Percentiles rank a stretch among this genome's conserved stretches.
These are phyloP conservation scores for Musca domestica DNA, from an alignment of 1,140 invertebrate species.

Conservation along the genomic window DNA sequence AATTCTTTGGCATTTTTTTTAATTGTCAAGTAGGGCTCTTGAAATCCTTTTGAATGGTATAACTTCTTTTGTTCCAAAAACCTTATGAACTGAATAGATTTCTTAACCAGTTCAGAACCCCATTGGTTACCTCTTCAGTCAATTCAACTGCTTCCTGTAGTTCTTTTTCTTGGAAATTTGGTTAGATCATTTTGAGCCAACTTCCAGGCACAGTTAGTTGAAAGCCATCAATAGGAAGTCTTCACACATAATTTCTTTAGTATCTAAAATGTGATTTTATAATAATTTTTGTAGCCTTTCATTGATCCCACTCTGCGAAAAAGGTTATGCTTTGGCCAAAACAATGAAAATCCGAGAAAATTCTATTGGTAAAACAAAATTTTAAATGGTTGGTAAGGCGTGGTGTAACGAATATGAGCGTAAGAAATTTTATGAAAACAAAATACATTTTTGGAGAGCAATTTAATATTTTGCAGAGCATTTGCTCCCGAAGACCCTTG, in stretches of 20 bases:
- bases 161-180: neutral
- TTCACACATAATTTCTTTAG: conserved; percentile 19
- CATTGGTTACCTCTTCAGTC: neutral
- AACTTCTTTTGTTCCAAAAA: too few species aligned
- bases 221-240: conserved; percentile 12
- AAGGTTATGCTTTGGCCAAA: too few species aligned
- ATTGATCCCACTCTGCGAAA: too few species aligned
- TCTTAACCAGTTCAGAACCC: conserved; percentile 5
- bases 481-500: too few species aligned
- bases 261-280: conserved; percentile 15
- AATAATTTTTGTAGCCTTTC: neutral
- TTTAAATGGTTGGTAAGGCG: neutral
- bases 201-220: neutral
- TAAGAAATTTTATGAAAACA: too few species aligned
- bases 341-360: conserved; percentile 17
- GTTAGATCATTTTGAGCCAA: neutral
- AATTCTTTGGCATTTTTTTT: too few species aligned
- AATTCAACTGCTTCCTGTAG: neutral
- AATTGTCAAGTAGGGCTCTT: neutral
- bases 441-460: too few species aligned
- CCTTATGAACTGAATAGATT: too few species aligned
- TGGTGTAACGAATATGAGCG: neutral
- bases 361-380: conserved; percentile 17
- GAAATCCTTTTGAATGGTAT: neutral
- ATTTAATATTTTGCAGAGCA: too few species aligned